Conservation (phyloP, 2,113 vertebrate genomes). For the Sinocyclocheilus anophthalmus region DNA sequence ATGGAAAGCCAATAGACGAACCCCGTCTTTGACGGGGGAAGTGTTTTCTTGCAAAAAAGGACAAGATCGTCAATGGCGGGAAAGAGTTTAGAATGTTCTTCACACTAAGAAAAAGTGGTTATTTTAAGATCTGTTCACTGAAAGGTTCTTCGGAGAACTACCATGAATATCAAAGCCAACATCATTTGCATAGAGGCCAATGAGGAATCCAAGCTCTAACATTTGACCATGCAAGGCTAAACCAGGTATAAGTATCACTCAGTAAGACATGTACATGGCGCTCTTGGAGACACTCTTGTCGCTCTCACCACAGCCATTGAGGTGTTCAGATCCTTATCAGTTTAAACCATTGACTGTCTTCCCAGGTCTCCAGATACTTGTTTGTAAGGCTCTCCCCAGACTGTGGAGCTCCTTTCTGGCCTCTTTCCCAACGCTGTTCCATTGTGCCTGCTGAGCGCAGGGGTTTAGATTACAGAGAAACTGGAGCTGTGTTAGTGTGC, state of each 20-base stretch:
- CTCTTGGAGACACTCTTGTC: background rate
- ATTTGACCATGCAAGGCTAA: background rate
- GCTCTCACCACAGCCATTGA: background rate
- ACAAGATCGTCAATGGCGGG: too few species aligned
- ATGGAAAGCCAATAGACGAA: too few species aligned
- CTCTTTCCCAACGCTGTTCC: constrained; percentile 54
- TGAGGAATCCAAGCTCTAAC: background rate
- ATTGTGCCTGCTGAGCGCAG: constrained; percentile 57
- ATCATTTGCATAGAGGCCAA: background rate
- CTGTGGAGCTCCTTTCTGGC: constrained; percentile 22
- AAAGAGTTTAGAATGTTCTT: too few species aligned
- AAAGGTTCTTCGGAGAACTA: too few species aligned
- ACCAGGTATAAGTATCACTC: background rate
- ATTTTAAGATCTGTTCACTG: too few species aligned
- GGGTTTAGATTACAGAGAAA: constrained; percentile 72
- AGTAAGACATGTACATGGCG: background rate
- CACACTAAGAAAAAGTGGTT: too few species aligned
- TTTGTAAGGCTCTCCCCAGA: constrained; percentile 43
- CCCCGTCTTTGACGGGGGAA: too few species aligned
- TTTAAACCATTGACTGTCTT: background rate
- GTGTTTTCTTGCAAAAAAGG: too few species aligned
- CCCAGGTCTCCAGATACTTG: background rate
- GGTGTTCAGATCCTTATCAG: constrained; percentile 2
- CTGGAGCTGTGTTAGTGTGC: constrained; percentile 69
- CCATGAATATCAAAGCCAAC: too few species aligned